Evolutionary conservation across 2,113 vertebrate species (phyloP).

Genomic region (Paraplagusia blochii): DNA sequence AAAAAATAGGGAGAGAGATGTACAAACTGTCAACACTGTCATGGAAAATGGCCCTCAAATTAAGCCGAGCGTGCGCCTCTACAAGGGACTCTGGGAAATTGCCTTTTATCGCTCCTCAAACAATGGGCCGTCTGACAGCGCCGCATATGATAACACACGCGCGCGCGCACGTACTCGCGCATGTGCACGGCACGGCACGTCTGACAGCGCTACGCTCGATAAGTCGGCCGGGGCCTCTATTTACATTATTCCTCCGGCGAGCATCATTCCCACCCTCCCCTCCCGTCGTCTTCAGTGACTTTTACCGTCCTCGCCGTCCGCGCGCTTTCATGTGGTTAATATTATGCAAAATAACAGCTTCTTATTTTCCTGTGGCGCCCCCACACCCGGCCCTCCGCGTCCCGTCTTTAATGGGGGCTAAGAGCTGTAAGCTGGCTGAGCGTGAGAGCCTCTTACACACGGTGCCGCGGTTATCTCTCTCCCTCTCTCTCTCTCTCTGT

Average conservation of each 20-base stretch:
- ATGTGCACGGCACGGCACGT: constrained; percentile 19
- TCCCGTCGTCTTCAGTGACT: constrained; percentile 61
- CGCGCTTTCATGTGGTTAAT: constrained; percentile 80
- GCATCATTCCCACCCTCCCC: constrained; percentile 54
- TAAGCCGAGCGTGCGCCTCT: constrained; percentile 74
- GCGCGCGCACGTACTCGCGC: constrained; percentile 16
- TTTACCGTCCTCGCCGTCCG: constrained; percentile 70
- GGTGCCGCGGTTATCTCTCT: constrained; percentile 69
- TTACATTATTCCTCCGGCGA: constrained; percentile 73
- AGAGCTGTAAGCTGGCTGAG: constrained; percentile 77
- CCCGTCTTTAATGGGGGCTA: constrained; percentile 72
- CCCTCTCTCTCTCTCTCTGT: constrained; percentile 12
- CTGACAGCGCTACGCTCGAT: constrained; percentile 77
- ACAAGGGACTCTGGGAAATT: constrained; percentile 76
- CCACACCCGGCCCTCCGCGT: constrained; percentile 31
- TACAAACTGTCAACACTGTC: constrained; percentile 82
- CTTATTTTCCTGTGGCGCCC: constrained; percentile 57
- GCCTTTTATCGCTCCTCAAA: constrained; percentile 81
- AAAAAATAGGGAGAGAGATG: constrained; percentile 67
- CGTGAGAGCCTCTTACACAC: constrained; percentile 68
- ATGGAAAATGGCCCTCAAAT: constrained; percentile 80
- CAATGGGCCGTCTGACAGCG: constrained; percentile 79
- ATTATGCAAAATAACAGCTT: constrained; percentile 80
- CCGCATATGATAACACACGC: constrained; percentile 70
- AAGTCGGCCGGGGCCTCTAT: constrained; percentile 77